Conservation (phyloP, 1,140 invertebrate species). For the Sminthurides bifidus region DNA sequence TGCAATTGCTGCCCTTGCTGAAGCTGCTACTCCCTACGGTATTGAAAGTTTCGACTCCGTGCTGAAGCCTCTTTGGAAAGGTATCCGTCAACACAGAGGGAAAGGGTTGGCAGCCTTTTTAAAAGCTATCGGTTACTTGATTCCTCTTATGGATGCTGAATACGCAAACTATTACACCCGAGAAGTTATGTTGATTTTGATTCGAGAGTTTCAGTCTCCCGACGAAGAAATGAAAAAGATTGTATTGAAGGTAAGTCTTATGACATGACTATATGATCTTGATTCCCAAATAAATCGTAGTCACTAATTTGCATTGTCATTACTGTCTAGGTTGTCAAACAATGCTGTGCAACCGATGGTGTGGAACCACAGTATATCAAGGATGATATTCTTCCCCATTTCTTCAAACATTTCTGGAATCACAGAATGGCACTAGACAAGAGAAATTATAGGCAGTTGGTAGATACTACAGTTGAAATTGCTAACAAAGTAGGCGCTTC, state of each 20-base stretch:
- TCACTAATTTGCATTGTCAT: neutral
- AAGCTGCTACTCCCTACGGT: constrained; percentile 97
- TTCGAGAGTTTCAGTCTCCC: constrained; percentile 97
- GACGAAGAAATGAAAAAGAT: constrained; percentile 99
- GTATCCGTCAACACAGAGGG: constrained; percentile 93
- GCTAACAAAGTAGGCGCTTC: constrained; percentile 98
- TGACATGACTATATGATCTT: constrained; percentile 6
- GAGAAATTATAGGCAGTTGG: constrained; percentile 92
- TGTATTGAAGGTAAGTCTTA: constrained; percentile 71
- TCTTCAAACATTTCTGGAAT: constrained; percentile 99
- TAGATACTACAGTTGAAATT: constrained; percentile 99
- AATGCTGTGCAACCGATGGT: constrained; percentile 99
- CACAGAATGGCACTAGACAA: constrained; percentile 97
- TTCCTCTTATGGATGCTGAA: constrained; percentile 99
- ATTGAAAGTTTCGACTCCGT: constrained; percentile 99
- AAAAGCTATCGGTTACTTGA: constrained; percentile 98
- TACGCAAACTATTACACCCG: constrained; percentile 99
- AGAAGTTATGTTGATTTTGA: constrained; percentile 99
- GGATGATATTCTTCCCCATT: constrained; percentile 96
- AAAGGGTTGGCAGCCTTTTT: constrained; percentile 98
- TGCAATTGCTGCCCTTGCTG: constrained; percentile 92
- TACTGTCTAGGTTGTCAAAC: constrained; percentile 79
- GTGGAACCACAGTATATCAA: constrained; percentile 98
- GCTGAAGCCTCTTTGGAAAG: constrained; percentile 84
- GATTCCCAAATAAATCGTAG: neutral